These are phyloP conservation scores for Anseranas semipalmata DNA, from an alignment of 2,113 vertebrate species.

Conservation along the genomic window DNA sequence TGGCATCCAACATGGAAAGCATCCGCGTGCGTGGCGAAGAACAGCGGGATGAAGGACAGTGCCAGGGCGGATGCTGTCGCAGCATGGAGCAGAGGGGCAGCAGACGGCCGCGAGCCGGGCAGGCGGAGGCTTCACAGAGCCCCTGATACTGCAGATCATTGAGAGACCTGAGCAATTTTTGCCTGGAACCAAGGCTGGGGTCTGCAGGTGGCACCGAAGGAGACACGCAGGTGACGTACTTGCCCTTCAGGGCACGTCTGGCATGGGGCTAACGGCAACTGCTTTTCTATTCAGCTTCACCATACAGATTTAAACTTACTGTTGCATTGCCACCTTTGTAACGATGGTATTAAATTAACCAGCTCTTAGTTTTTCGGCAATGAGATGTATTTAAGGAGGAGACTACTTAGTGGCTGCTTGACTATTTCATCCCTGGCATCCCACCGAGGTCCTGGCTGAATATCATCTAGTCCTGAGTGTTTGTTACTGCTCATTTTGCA, in stretches of 20 bases:
- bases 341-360: background rate
- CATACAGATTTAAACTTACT: background rate
- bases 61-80: accelerated
- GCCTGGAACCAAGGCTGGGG: background rate
- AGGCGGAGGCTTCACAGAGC: background rate
- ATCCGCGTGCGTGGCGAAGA: accelerated
- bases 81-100: background rate
- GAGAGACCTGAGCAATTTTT: background rate
- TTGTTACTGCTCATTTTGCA: background rate
- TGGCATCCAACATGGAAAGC: background rate
- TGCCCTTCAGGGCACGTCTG: background rate
- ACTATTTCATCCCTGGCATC: background rate
- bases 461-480: background rate
- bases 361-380: background rate
- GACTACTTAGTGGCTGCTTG: background rate
- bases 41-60: accelerated
- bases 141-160: background rate
- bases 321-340: background rate
- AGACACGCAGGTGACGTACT: background rate
- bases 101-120: background rate
- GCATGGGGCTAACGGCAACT: background rate
- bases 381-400: background rate
- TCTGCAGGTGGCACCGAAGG: background rate
- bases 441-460: accelerated
- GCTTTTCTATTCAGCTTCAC: background rate